Percentiles rank a stretch among this genome's conserved stretches.
These are phyloP conservation scores for Acanthurus lineatus DNA, from an alignment of 2,797 vertebrate genomes.

Conservation along the genomic window DNA sequence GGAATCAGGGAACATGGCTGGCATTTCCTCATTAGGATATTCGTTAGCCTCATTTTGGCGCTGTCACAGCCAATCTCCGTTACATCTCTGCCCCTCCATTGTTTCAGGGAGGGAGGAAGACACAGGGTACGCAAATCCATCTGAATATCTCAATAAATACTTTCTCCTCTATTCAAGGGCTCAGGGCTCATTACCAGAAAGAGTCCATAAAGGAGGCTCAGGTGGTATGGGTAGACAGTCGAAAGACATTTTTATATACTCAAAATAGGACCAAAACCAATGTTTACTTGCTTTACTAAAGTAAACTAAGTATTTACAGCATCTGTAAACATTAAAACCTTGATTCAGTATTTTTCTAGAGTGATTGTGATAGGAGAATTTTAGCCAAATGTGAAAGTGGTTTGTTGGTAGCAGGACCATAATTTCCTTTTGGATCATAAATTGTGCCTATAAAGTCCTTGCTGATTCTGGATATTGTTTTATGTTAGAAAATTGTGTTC, in stretches of 20 bases:
- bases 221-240: constrained; percentile 33
- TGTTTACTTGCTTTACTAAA: neutral
- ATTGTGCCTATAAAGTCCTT: neutral
- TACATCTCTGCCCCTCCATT: constrained; percentile 66
- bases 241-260: constrained; percentile 6
- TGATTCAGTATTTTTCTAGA: neutral
- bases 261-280: constrained; percentile 13
- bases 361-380: neutral
- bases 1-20: constrained; percentile 78
- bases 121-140: constrained; percentile 21
- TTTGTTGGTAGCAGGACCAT: neutral
- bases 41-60: constrained; percentile 88
- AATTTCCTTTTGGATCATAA: neutral
- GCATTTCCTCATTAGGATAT: constrained; percentile 81
- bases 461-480: neutral
- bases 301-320: neutral
- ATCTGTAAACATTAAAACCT: neutral
- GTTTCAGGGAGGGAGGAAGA: constrained; percentile 41
- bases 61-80: constrained; percentile 86
- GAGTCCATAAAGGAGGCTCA: constrained; percentile 38
- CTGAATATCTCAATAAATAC: constrained; percentile 69
- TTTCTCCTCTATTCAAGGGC: constrained; percentile 44
- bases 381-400: neutral
- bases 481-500: no score
- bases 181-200: constrained; percentile 48